A percentile compares a stretch with the other conserved stretches of the same genome.
Conservation (phyloP, 2,113 vertebrate genomes). For the Solenodon paradoxus region DNA sequence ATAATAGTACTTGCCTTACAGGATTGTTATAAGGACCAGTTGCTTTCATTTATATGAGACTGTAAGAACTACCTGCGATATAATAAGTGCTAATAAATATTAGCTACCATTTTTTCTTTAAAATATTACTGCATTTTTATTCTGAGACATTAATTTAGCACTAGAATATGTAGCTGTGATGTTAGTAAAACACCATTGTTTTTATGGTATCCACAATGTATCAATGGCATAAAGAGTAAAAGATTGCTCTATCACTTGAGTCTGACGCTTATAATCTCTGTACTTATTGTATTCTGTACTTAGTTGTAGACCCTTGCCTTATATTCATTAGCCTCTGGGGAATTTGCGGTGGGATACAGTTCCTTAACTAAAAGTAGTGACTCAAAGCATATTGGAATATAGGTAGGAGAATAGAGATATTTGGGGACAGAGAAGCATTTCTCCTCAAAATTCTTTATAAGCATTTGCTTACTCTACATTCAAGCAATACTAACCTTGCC, state of each 20-base stretch:
- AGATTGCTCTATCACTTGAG: too few relatives aligned
- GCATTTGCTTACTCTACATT: neutral
- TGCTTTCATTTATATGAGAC: constrained; percentile 10
- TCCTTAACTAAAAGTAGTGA: neutral
- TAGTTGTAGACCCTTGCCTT: neutral
- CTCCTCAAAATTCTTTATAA: neutral
- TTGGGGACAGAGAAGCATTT: neutral
- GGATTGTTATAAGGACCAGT: neutral
- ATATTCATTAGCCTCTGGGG: neutral
- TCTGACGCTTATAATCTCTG: too few relatives aligned
- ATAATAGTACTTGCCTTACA: neutral
- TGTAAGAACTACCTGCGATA: neutral
- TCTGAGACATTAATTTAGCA: too few relatives aligned
- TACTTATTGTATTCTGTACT: neutral
- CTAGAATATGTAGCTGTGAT: too few relatives aligned
- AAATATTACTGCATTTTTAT: too few relatives aligned
- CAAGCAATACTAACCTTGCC: neutral
- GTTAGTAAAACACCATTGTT: too few relatives aligned
- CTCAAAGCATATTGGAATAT: neutral
- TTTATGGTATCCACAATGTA: too few relatives aligned
- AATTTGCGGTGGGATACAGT: neutral
- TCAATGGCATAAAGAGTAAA: too few relatives aligned
- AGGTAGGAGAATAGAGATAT: neutral
- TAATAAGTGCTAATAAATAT: constrained; percentile 5
- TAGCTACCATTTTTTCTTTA: neutral